phyloP scores from a whole-genome alignment of 2,888 invertebrate genomes.

The Leucophenga maculata region DNA sequence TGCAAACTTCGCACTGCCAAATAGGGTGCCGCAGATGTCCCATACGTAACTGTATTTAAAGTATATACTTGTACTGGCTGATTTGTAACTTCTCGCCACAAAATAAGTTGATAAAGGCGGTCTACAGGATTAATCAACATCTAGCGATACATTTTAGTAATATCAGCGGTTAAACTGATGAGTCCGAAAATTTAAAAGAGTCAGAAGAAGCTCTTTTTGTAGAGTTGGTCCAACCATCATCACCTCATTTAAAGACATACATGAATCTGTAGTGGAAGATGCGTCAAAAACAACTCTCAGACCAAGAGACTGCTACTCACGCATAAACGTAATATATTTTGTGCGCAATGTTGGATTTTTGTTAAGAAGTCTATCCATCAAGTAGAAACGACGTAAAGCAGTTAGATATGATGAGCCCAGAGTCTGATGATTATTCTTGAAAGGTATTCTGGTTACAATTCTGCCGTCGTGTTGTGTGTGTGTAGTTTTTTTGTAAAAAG shows the following conservation, averaged over 20 bases:
- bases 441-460: conserved; percentile 18
- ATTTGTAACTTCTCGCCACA: neutral
- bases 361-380: neutral
- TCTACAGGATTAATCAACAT: conserved; percentile 14
- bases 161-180: conserved; percentile 8
- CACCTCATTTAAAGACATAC: too few species aligned
- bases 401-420: conserved; percentile 12
- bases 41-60: conserved; percentile 13
- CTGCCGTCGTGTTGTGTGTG: conserved; percentile 12
- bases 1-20: conserved; percentile 14
- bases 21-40: neutral
- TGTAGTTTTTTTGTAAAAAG: neutral
- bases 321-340: conserved; percentile 30
- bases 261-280: too few species aligned
- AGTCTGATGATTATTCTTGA: neutral
- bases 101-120: conserved; percentile 16
- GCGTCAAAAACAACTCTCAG: too few species aligned
- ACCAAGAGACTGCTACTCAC: conserved; percentile 27
- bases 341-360: neutral
- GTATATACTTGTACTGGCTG: too few species aligned
- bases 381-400: too few species aligned
- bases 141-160: conserved; percentile 24
- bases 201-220: conserved; percentile 11
- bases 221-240: too few species aligned
- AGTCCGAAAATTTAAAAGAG: too few species aligned